Percentiles rank a stretch among this genome's conserved stretches.
Evolutionary conservation across 2,113 vertebrate genomes (phyloP).

Genomic region (Eublepharis macularius): DNA sequence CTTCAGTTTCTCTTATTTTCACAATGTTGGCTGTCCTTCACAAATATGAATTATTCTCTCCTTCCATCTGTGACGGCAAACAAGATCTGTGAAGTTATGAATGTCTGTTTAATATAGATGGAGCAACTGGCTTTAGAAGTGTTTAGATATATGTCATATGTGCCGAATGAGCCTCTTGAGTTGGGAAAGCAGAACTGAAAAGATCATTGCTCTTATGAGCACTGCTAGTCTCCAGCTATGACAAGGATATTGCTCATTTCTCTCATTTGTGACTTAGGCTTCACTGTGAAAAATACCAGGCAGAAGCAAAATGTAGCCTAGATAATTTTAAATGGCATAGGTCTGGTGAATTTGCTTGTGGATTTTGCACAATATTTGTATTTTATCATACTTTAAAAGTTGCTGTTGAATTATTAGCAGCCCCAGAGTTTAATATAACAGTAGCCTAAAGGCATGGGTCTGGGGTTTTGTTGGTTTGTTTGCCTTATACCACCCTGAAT

Average conservation of each 20-base stretch:
- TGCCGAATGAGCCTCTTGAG: neutral
- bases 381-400: neutral
- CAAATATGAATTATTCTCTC: neutral
- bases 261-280: neutral
- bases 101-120: neutral
- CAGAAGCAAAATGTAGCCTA: neutral
- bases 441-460: neutral
- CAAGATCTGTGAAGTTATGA: neutral
- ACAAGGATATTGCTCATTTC: neutral
- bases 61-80: neutral
- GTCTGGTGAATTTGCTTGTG: neutral
- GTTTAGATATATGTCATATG: neutral
- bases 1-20: too few relatives aligned
- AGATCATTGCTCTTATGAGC: neutral
- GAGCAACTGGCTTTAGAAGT: neutral
- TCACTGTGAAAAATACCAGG: neutral
- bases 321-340: neutral
- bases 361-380: neutral
- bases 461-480: neutral
- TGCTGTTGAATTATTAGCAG: neutral
- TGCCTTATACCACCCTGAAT: too few relatives aligned
- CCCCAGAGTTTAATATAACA: neutral
- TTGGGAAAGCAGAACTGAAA: neutral
- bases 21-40: neutral
- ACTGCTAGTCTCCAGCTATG: neutral